Base-by-base conservation (phyloP, 2,888 invertebrate genomes). In the Rotaria macrura region DNA sequence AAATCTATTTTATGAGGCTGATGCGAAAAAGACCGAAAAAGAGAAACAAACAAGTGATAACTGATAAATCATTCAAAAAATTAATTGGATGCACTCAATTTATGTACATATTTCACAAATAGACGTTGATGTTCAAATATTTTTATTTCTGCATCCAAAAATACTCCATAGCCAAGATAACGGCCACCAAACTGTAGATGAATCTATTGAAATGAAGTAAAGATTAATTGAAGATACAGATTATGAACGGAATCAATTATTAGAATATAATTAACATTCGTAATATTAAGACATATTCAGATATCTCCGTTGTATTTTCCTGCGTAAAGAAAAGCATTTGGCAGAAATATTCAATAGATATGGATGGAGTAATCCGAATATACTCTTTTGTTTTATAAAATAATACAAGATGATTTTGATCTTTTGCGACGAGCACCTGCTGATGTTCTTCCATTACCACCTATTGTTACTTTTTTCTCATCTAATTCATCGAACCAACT, bases 401-500 rank as follows among this genome's bases (percentile, higher is more conserved):
- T 43, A 6, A 14, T 79, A 14, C 79, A 79, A 14, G 23, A 3
- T 9, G 1, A 10, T n/a, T 79, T 79, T 4, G 23, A n/a, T 43
- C 43, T 4, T 3, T 40, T 43, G 2, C n/a, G 5, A 5, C 23
- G 14, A 12, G 14, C 23, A 43, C 43, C n/a, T 79, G 20, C 0
- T 43, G 9, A 2, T 40, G 25, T 9, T 25, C 79, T 40, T 79
- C 79, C 79, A n/a, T 40, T n/a, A n/a, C 43, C 79, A 79, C 43
- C 43, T 0, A 43, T 43, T 14, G 12, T 43, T 2, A 43, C 79
- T n/a, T 79, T 79, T n/a, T 79, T 79, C 14, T 79, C 79, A 43
- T 79, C 79, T 43, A 79, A 79, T 43, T 79, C 79, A n/a, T 79
- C 79, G n/a, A 79, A 79, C 79, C 79, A 79, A n/a, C 43, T 40